Evolutionary conservation across 64 coral and sea anemone genomes (phyloP), one percentile per base, ranked within the genome.

Genomic region (Stylophora pistillata): DNA sequence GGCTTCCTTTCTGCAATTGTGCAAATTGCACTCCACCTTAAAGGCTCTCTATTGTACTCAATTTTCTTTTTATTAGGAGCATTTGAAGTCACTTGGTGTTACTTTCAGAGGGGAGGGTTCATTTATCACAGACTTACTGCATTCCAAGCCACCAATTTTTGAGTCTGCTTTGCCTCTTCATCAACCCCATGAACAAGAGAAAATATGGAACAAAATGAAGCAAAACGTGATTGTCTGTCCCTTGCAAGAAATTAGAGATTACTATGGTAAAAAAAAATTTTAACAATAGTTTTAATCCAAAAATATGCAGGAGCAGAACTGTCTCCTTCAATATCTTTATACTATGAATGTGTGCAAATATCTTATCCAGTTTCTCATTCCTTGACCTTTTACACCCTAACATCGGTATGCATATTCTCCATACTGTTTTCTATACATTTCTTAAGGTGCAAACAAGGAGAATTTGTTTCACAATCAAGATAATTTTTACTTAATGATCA

Each of bases 151-250:
- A 72, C 87, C 79, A 21, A 90, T 95, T 13, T 33, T 98, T n/a
- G 96, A 98, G 88, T 86, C 86, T 74, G 88, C 87, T 25, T 94
- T 76, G 56, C 86, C 96, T 73, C 88, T 98, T 80, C 96, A 98
- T 76, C 86, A 98, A 73, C 79, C 76, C 56, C 56, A 87, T 63
- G 86, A 86, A 30, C 87, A 95, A 82, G 85, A 88, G 28, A 86
- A 89, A 14, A 79, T 98, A 62, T 98, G 96, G 96, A 95, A 78
- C 62, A 95, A 64, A 89, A 98, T 98, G 77, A 98, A 98, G 23
- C 77, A 91, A 53, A 98, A 95, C 74, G 88, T 92, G 61, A 88
- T 98, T 73, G 53, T 88, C 18, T 98, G 93, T 76, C 96, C 96
- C 56, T 77, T 95, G 28, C 76, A 93, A 73, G 96, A 98, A 58